These are phyloP conservation scores for Merluccius polli DNA, from an alignment of 2,797 vertebrate species.

Conservation along the genomic window DNA sequence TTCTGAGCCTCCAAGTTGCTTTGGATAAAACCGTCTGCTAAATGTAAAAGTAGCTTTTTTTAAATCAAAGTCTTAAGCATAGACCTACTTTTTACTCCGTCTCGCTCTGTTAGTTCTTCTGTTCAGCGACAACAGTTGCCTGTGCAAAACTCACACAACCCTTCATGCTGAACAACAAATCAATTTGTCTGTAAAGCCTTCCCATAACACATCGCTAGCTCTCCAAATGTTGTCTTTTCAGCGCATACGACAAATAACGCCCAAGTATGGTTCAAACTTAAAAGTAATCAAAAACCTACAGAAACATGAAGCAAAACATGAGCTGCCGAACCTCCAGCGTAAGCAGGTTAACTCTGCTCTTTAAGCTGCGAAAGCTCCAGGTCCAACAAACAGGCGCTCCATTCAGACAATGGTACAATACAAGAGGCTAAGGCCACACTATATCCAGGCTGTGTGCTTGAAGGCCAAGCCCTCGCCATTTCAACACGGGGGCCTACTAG, in stretches of 20 bases:
- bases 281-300: conserved; percentile 44
- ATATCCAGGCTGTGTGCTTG: conserved; percentile 30
- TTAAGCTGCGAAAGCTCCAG: conserved; percentile 45
- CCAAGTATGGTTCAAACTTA: neutral
- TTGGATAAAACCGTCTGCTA: neutral
- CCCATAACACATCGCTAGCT: neutral
- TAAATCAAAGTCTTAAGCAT: neutral
- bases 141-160: neutral
- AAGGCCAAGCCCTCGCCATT: conserved; percentile 41
- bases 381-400: conserved; percentile 45
- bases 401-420: conserved; percentile 61
- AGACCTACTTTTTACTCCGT: neutral
- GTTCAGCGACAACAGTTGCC: neutral
- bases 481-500: conserved; percentile 27
- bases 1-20: neutral
- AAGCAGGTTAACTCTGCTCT: conserved; percentile 50
- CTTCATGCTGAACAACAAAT: neutral
- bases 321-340: conserved; percentile 32
- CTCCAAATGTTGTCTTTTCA: neutral
- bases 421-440: conserved; percentile 49
- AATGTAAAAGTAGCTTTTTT: neutral
- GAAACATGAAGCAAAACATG: conserved; percentile 44
- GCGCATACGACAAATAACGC: neutral
- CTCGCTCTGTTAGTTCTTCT: neutral
- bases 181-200: neutral